Evolutionary conservation across 1,140 invertebrate genomes (phyloP).

Genomic region (Archegozetes longisetosus): DNA sequence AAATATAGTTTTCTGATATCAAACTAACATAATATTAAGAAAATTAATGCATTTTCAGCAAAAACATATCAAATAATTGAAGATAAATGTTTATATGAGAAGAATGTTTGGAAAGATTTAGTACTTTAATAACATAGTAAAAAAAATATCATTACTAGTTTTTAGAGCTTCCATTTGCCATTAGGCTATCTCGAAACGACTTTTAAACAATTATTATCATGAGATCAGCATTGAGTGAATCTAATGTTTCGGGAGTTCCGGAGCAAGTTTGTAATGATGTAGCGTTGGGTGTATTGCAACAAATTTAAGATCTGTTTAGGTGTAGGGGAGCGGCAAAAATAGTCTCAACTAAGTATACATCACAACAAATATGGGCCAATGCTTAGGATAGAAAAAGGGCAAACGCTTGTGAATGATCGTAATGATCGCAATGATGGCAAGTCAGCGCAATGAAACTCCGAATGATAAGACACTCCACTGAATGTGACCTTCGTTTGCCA

Average conservation of each 20-base stretch:
- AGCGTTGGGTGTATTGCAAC: not conserved
- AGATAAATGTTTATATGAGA: no score
- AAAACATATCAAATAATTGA: no score
- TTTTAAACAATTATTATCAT: not conserved
- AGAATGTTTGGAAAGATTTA: no score
- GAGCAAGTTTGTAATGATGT: not conserved
- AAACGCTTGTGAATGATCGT: no score
- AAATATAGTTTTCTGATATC: no score
- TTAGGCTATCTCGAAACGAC: not conserved
- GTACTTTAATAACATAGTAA: no score
- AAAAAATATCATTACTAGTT: no score
- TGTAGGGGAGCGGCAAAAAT: not conserved
- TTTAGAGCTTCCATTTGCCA: not conserved
- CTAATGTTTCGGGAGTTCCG: not conserved
- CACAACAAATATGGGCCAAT: not conserved
- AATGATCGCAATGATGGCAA: no score
- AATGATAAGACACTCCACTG: not conserved
- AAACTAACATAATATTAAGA: no score
- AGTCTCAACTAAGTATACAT: not conserved
- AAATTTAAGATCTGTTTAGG: not conserved
- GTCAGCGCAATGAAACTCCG: not conserved
- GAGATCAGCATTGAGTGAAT: not conserved
- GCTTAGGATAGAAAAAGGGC: no score
- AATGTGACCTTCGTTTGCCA: not conserved
- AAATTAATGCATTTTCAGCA: no score